Base-by-base conservation (phyloP, 2,797 vertebrate species). In the Chelon auratus region DNA sequence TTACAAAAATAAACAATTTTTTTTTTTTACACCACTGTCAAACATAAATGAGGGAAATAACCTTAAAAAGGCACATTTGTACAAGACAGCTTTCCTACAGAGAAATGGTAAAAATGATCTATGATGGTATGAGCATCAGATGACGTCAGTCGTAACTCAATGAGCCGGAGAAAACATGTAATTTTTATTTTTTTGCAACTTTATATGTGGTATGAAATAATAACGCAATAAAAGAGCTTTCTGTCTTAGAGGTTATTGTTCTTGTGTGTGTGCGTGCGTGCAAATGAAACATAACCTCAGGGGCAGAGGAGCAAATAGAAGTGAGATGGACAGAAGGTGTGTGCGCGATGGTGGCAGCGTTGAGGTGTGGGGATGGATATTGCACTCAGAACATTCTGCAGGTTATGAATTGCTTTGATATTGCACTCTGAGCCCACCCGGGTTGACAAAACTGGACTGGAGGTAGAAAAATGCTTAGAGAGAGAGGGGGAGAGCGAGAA, bases 401-500 rank as follows among this genome's bases (percentile, higher is more conserved):
- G 81, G 82, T 86, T 88, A 89, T 87, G 76, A 89, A 87, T 84
- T 68, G 80, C 83, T 90, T 75, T 87, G 83, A 91, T 86, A 89
- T 89, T 90, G 72, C 70, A 63, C 52, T 74, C 73, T 4, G 72
- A 76, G 70, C 72, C 79, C 62, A 69, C 52, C 68, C 37, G 57
- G 78, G 61, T 75, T 64, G 61, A 69, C 54, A 77, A 77, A 75
- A 68, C 37, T 5, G 24, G 62, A 52, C 20, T 0, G 37, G 60
- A 73, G 51, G 40, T 58, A 72, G 48, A 70, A 52, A 78, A 83
- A 72, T 61, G 68, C 58, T 78, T 63, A 26, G 24, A 26, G 24
- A 26, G 24, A 26, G 24, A 26, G 53, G 69, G 77, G 57, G 45
- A 20, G 53, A 42, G 7, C 51, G 45, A 64, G 24, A 26, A 4